A percentile compares a stretch with the other conserved stretches of the same genome.
Evolutionary conservation across 2,113 vertebrate genomes (phyloP).

Genomic region (Girardinichthys multiradiatus): DNA sequence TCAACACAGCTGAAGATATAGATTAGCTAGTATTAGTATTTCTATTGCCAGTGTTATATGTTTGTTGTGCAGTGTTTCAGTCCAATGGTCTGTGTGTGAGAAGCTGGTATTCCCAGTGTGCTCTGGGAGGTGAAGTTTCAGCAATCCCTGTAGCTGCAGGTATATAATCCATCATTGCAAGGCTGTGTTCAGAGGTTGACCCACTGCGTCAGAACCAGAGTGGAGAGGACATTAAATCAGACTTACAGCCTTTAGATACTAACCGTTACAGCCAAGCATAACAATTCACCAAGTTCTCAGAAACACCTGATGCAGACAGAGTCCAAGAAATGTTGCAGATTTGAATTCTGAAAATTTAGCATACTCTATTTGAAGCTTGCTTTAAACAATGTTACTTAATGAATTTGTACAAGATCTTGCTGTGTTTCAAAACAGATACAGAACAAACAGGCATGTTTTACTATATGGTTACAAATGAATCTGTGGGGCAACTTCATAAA

Average conservation of each 20-base stretch:
- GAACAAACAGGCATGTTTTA: too few relatives aligned
- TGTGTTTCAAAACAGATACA: not conserved
- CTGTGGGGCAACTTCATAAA: too few relatives aligned
- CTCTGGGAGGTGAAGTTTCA: conserved; percentile 50
- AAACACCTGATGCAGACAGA: conserved; percentile 29
- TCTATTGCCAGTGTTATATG: not conserved
- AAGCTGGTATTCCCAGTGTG: conserved; percentile 50
- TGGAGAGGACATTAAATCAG: conserved; percentile 62
- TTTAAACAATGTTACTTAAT: too few relatives aligned
- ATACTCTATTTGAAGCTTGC: not conserved
- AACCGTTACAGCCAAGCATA: conserved; percentile 46
- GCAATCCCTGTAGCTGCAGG: conserved; percentile 65
- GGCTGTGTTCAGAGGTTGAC: conserved; percentile 54
- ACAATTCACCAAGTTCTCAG: conserved; percentile 46
- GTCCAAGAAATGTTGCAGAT: not conserved
- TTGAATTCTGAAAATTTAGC: not conserved
- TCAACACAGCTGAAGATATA: not conserved
- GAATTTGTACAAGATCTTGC: not conserved
- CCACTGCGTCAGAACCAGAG: conserved; percentile 57
- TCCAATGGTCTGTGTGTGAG: conserved; percentile 47
- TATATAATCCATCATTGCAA: conserved; percentile 73
- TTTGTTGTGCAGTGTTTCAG: conserved; percentile 18
- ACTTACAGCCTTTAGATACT: conserved; percentile 49
- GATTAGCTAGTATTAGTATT: not conserved
- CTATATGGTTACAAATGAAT: too few relatives aligned